Evolutionary conservation across 2,888 invertebrate genomes (phyloP), one percentile per base, ranked within the genome.

Genomic region (Hypercompe scribonia): DNA sequence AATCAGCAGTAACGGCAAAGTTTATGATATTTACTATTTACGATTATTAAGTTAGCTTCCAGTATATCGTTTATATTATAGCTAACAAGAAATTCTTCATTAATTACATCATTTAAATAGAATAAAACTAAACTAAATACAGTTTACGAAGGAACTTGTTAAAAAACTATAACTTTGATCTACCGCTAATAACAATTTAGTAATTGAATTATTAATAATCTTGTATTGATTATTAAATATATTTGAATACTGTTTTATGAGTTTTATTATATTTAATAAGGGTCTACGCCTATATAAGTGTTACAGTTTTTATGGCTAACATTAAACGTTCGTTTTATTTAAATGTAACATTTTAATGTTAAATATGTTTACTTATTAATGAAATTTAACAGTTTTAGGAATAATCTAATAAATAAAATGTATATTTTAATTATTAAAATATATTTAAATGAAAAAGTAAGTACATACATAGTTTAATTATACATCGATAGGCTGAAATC

Each of bases 181-280:
- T 15, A 75, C 87, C 87, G 87, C 86, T 85, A 81, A 87, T 86
- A 82, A 82, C 76, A 73, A 78, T 83, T 78, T 84, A 82, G 86
- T 87, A 87, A 89, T 87, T 87, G 76, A 88, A 88, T 87, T 86
- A 85, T 82, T 82, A 84, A 87, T 86, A 83, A 73, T 84, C 71
- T 81, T 65, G 72, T 78, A 83, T 83, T 79, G 80, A 84, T 85
- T 86, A 84, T 82, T 81, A 39, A 79, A 83, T 78, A 80, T 83
- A 76, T 79, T 58, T 81, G 79, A 82, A 83, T 75, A 81, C 75
- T 84, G 75, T 83, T 89, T 88, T 85, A 87, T 85, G 81, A 76
- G 78, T 75, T 83, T 88, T 84, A 86, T 86, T 85, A 84, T 80
- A 50, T 81, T 75, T 87, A 86, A 87, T 87, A 84, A 86, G 82